Evolutionary conservation across 2,888 invertebrate species (phyloP).

Genomic region (Dryococelus australis): DNA sequence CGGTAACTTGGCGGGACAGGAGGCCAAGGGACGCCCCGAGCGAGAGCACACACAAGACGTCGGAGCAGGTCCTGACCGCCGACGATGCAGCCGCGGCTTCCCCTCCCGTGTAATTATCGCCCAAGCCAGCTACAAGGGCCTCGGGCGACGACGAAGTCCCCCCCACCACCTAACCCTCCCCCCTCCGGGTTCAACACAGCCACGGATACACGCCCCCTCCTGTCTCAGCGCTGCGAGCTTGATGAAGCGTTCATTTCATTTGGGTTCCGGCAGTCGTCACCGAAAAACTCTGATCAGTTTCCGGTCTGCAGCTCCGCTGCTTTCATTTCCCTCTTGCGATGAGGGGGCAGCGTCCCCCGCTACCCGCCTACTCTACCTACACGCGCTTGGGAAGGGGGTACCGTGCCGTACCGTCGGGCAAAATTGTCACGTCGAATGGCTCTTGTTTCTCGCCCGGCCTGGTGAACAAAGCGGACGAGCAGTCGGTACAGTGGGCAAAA

Average conservation of each 20-base stretch:
- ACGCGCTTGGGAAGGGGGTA: not conserved
- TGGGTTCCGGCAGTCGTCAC: not conserved
- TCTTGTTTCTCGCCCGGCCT: not conserved
- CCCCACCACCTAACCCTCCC: not conserved
- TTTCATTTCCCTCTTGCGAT: no score
- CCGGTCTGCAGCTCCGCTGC: not conserved
- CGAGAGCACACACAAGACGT: no score
- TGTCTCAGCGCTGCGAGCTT: not conserved
- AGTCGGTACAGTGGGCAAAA: no score
- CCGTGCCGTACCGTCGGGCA: not conserved
- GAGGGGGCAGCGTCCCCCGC: not conserved
- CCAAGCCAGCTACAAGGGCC: not conserved
- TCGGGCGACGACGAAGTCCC: not conserved
- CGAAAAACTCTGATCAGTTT: slow-evolving; percentile 16
- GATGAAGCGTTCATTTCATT: slow-evolving; percentile 16
- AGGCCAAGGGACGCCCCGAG: no score
- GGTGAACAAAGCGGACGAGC: not conserved
- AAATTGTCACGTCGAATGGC: not conserved
- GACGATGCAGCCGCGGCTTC: not conserved
- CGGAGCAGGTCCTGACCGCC: no score
- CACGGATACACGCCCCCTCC: no score
- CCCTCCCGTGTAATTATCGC: not conserved
- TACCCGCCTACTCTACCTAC: not conserved
- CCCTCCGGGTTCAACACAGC: not conserved
- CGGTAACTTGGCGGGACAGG: no score